Evolutionary conservation across 1,140 invertebrate genomes (phyloP).

Genomic region (Dinoponera quadriceps): DNA sequence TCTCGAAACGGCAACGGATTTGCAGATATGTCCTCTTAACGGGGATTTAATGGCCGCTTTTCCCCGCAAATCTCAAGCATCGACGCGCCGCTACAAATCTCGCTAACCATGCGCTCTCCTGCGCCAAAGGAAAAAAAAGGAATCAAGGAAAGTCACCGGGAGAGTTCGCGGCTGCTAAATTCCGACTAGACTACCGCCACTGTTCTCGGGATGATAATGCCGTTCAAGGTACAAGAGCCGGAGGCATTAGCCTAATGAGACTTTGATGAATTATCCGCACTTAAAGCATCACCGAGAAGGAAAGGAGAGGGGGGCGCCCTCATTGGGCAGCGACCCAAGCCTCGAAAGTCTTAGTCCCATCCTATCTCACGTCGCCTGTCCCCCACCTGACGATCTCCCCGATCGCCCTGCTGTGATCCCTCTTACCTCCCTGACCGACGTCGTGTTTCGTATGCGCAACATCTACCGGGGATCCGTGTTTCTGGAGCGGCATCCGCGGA

Average conservation of each 20-base stretch:
- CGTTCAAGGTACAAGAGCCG: conserved; percentile 14
- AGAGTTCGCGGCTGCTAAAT: not conserved
- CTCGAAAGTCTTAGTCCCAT: conserved; percentile 38
- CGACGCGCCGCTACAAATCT: too few relatives aligned
- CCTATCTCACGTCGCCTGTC: conserved; percentile 15
- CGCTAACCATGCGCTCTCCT: too few relatives aligned
- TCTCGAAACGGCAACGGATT: too few relatives aligned
- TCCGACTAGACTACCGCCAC: not conserved
- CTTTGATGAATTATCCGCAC: conserved; percentile 78
- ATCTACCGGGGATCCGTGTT: conserved; percentile 55
- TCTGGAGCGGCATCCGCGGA: conserved; percentile 21
- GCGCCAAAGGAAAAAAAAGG: too few relatives aligned
- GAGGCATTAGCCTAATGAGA: conserved; percentile 71
- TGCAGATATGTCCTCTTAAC: too few relatives aligned
- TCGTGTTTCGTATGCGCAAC: conserved; percentile 64
- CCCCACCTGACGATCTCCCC: conserved; percentile 4
- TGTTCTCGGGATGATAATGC: conserved; percentile 12
- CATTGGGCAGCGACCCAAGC: conserved; percentile 77
- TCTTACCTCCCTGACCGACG: conserved; percentile 19
- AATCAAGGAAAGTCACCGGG: not conserved
- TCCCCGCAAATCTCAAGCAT: too few relatives aligned
- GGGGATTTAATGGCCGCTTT: too few relatives aligned
- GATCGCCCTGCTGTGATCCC: not conserved
- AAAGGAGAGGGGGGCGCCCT: conserved; percentile 64
- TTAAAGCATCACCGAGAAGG: conserved; percentile 55